Evolutionary conservation across 1,140 invertebrate genomes (phyloP).

Genomic region (Phthorimaea operculella): DNA sequence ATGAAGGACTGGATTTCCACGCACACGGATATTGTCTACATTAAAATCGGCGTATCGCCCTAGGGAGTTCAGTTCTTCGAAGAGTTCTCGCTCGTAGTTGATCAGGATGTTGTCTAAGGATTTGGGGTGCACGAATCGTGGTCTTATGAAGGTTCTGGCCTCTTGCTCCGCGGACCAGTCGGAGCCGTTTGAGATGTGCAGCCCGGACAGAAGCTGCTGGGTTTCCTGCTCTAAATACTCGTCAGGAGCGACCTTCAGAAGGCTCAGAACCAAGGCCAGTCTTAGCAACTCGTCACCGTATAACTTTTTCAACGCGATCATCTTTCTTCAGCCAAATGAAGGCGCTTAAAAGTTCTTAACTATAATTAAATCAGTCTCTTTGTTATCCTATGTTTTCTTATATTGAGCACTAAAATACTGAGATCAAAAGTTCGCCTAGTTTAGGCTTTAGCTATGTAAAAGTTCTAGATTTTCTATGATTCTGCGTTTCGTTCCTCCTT

Average conservation of each 20-base stretch:
- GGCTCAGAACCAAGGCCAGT: conserved; percentile 79
- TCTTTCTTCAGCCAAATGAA: conserved; percentile 25
- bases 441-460: conserved; percentile 24
- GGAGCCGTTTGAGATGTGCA: conserved; percentile 74
- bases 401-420: conserved; percentile 60
- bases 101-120: conserved; percentile 78
- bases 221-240: conserved; percentile 71
- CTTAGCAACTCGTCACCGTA: conserved; percentile 83
- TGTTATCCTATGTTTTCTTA: conserved; percentile 18
- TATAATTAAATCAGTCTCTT: conserved; percentile 15
- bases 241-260: conserved; percentile 79
- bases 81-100: conserved; percentile 78
- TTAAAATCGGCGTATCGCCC: conserved; percentile 54
- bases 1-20: conserved; percentile 46
- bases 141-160: conserved; percentile 66
- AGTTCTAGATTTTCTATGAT: conserved; percentile 37
- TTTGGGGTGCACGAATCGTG: conserved; percentile 77
- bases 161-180: conserved; percentile 72
- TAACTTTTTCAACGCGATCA: conserved; percentile 81
- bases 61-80: conserved; percentile 80
- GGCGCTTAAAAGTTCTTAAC: conserved; percentile 14
- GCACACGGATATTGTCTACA: conserved; percentile 45
- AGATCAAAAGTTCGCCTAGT: conserved; percentile 41
- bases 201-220: conserved; percentile 54
- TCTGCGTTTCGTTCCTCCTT: conserved; percentile 27